A percentile compares a stretch with the other conserved stretches of the same genome.
Conservation (phyloP, 2,888 invertebrate genomes). For the Rotaria sp. region DNA sequence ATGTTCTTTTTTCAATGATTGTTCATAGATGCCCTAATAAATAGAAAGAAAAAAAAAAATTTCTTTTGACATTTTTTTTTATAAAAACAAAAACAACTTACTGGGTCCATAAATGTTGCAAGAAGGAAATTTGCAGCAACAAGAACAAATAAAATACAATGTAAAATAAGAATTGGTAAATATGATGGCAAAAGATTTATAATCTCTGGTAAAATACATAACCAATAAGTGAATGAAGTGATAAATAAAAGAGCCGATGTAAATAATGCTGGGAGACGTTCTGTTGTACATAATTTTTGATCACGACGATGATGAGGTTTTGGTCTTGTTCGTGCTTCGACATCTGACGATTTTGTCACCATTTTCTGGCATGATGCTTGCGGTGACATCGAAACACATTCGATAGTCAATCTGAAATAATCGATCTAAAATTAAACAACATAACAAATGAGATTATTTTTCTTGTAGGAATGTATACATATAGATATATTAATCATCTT, state of each 20-base stretch:
- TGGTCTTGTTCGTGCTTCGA: background rate
- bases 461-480: background rate
- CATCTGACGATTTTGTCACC: constrained; percentile 11
- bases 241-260: constrained; percentile 32
- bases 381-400: background rate
- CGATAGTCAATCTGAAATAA: background rate
- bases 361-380: background rate
- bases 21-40: background rate
- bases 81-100: background rate
- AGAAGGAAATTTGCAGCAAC: constrained; percentile 37
- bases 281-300: constrained; percentile 4
- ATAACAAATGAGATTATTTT: background rate
- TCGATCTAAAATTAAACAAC: background rate
- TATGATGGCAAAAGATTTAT: background rate
- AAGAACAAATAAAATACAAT: constrained; percentile 32
- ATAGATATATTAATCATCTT: background rate
- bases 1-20: background rate
- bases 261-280: constrained; percentile 36
- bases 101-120: constrained; percentile 37
- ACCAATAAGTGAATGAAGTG: constrained; percentile 29
- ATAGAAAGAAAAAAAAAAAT: background rate
- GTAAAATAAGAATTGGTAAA: background rate
- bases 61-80: background rate
- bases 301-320: background rate
- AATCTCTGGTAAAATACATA: background rate